Base-by-base conservation (phyloP, 2,888 invertebrate species). In the Drymonia ruficornis region DNA sequence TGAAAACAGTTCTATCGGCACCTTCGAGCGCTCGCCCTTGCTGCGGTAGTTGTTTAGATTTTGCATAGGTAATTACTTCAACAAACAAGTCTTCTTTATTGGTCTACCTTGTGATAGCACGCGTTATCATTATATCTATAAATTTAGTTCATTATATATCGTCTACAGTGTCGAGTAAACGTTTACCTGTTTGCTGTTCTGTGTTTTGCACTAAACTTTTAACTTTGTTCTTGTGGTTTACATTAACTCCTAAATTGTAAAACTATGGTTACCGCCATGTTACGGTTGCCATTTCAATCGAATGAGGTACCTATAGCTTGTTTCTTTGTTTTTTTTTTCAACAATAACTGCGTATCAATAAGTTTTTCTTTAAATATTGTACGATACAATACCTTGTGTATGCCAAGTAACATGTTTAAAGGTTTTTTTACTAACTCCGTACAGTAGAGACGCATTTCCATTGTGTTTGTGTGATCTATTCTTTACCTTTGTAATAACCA, bases 101-200 rank as follows among this genome's bases (percentile, higher is more conserved):
- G 65, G 73, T 78, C 78, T 84, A 78, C 83, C 80, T 83, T 81
- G 83, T 79, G 88, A 81, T 89, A 89, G 83, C 86, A 76, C 67
- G 67, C 75, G 75, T 90, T 91, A 91, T 91, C 91, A 84, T 69
- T 86, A 76, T 86, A 86, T 87, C 87, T 84, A 85, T 83, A 85
- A 83, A 82, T 83, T 80, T 70, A 81, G 76, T 84, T 89, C 83
- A 88, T 80, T 86, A 83, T 78, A 77, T 79, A 70, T 74, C 70
- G 74, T 78, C 74, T 77, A 76, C 72, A 76, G 79, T 80, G 78
- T 71, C 78, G 81, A 73, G 80, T 70, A 77, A 84, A 84, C 84
- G 84, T 78, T 80, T 78, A 70, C 76, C 75, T 70, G 76, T 66
- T 75, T 70, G 76, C 67, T 79, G 69, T 70, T 68, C 61, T 72